A percentile compares a stretch with the other conserved stretches of the same genome.
phyloP scores from a whole-genome alignment of 2,797 vertebrate genomes.

The Trematomus bernacchii region DNA sequence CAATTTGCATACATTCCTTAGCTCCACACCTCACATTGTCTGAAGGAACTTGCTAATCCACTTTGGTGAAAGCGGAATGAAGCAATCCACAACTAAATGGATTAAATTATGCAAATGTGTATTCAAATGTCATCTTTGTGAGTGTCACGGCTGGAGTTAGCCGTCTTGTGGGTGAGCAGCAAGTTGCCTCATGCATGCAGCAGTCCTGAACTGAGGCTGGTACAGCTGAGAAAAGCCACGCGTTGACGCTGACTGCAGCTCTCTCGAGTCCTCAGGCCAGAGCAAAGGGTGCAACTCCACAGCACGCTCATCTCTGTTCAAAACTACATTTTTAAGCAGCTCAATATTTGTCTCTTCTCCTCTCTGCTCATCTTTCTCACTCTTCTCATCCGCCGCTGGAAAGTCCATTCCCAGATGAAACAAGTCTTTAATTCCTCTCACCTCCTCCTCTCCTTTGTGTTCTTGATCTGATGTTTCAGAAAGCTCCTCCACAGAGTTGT shows the following conservation, averaged over 20 bases:
- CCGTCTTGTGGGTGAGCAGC: constrained; percentile 68
- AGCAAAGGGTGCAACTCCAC: constrained; percentile 74
- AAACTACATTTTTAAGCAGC: constrained; percentile 69
- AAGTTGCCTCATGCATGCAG: constrained; percentile 65
- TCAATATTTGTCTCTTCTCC: constrained; percentile 42
- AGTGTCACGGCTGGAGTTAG: constrained; percentile 39
- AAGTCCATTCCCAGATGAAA: constrained; percentile 85
- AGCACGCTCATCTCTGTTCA: constrained; percentile 53
- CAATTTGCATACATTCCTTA: constrained; percentile 31
- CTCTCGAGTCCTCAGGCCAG: constrained; percentile 25
- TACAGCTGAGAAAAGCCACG: constrained; percentile 82
- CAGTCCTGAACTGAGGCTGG: constrained; percentile 91
- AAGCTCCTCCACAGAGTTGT: constrained; percentile 89
- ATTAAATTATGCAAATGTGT: constrained; percentile 7
- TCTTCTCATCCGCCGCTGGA: constrained; percentile 73
- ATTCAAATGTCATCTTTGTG: constrained; percentile 5
- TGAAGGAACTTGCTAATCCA: constrained; percentile 23
- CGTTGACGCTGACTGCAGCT: constrained; percentile 32
- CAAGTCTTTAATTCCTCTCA: constrained; percentile 71
- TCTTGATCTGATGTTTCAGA: constrained; percentile 86
- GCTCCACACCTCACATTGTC: constrained; percentile 1
- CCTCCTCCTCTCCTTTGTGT: constrained; percentile 66
- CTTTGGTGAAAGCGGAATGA: constrained; percentile 24
- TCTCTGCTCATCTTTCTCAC: constrained; percentile 59
- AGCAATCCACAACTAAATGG: constrained; percentile 1